Percentiles rank a stretch among this genome's conserved stretches.
These are phyloP conservation scores for Echiichthys vipera DNA, from an alignment of 2,797 vertebrate species.

Conservation along the genomic window DNA sequence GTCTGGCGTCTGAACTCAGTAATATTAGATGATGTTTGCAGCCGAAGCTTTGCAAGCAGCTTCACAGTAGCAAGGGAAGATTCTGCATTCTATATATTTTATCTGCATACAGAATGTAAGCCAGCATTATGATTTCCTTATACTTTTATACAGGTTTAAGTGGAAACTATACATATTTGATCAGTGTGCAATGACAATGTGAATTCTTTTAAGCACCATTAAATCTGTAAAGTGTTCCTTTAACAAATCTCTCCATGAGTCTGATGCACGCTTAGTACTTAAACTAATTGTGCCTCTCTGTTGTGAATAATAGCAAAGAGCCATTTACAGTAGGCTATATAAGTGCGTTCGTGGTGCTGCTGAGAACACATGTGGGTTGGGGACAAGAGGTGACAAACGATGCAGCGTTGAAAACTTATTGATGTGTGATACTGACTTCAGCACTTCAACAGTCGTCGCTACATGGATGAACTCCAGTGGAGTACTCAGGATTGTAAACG, in stretches of 20 bases:
- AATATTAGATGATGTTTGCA: constrained; percentile 21
- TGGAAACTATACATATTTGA: constrained; percentile 51
- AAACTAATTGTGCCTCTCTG: constrained; percentile 72
- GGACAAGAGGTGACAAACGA: constrained; percentile 58
- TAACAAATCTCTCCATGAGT: constrained; percentile 61
- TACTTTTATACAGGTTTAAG: constrained; percentile 53
- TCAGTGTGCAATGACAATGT: constrained; percentile 52
- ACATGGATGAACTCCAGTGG: constrained; percentile 56
- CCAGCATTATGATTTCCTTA: constrained; percentile 23
- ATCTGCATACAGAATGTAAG: constrained; percentile 6
- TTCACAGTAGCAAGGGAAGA: background rate
- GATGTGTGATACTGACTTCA: constrained; percentile 56
- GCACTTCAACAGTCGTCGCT: constrained; percentile 48
- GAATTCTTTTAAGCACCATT: constrained; percentile 66
- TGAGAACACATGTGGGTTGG: constrained; percentile 35
- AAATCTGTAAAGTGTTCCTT: constrained; percentile 61
- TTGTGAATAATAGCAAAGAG: constrained; percentile 58
- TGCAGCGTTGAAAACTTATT: constrained; percentile 47
- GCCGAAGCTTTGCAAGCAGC: background rate
- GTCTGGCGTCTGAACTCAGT: constrained; percentile 22
- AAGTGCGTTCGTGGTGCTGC: constrained; percentile 36
- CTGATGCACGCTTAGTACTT: constrained; percentile 55
- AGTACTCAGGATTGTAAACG: constrained; percentile 48
- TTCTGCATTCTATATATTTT: background rate
- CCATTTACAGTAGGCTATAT: constrained; percentile 45